Evolutionary conservation across 2,888 invertebrate species (phyloP).

Genomic region (Aphidius colemani): DNA sequence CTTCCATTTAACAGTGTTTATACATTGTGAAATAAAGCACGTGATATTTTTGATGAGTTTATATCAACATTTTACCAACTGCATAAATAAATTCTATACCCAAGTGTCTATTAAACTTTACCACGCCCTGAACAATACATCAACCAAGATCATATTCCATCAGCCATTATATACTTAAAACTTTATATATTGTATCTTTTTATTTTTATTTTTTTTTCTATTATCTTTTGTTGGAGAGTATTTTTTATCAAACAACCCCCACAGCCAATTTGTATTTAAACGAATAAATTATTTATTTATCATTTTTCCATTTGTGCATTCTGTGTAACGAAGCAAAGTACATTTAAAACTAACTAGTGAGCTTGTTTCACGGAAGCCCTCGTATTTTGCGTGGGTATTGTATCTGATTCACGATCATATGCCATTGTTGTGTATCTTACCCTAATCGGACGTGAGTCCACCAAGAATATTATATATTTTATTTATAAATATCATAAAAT

Average conservation of each 20-base stretch:
- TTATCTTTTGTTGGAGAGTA: constrained; percentile 9
- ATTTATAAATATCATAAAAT: no score
- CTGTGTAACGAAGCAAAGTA: constrained; percentile 28
- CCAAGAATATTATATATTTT: constrained; percentile 4
- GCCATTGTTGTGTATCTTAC: constrained; percentile 35
- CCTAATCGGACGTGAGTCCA: constrained; percentile 29
- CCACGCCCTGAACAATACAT: no score
- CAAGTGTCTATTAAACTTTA: no score
- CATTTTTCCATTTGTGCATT: constrained; percentile 17
- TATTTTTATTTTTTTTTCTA: constrained; percentile 13
- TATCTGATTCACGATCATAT: constrained; percentile 37
- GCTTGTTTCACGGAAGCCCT: constrained; percentile 32
- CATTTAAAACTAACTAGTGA: constrained; percentile 31
- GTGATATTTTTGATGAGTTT: no score
- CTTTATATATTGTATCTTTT: constrained; percentile 3
- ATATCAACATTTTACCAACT: no score
- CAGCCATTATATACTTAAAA: no score
- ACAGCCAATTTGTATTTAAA: no score
- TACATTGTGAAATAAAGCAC: no score
- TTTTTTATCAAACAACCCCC: no score
- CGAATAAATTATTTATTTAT: not conserved
- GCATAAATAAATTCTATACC: not conserved
- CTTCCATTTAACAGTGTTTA: not conserved
- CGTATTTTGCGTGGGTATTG: constrained; percentile 26
- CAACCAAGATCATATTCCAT: no score